A percentile compares a stretch with the other conserved stretches of the same genome.
Evolutionary conservation across 2,888 invertebrate genomes (phyloP).

Genomic region (Heliconius cydno): DNA sequence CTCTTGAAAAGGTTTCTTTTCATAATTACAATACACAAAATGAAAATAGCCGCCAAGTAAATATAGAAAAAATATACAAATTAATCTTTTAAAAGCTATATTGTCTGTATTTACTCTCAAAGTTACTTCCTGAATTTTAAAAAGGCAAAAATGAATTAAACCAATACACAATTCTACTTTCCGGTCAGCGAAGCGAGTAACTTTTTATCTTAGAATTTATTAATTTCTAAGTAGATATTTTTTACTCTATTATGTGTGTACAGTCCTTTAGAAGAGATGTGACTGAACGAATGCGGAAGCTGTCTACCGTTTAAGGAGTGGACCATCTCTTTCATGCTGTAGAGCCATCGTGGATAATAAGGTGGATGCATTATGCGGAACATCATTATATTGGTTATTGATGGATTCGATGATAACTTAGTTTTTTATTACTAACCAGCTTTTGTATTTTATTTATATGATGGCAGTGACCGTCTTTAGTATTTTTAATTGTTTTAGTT

Average conservation of each 20-base stretch:
- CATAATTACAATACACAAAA: not conserved
- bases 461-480: not conserved
- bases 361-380: conserved; percentile 42
- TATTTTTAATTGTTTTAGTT: not conserved
- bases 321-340: conserved; percentile 47
- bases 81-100: not conserved
- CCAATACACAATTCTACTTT: not conserved
- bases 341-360: conserved; percentile 46
- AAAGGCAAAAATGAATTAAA: not conserved
- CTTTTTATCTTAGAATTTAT: conserved; percentile 8
- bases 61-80: not conserved
- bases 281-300: conserved; percentile 56
- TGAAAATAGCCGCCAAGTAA: not conserved
- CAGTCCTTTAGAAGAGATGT: conserved; percentile 28
- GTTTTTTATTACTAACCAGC: conserved; percentile 32
- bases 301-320: conserved; percentile 50
- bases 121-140: not conserved
- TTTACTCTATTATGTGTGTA: conserved; percentile 33
- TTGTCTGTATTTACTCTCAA: not conserved
- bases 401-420: conserved; percentile 40
- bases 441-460: not conserved
- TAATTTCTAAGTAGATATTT: conserved; percentile 20
- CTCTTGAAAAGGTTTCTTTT: not conserved
- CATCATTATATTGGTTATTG: conserved; percentile 41
- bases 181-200: not conserved